Evolutionary conservation across 2,797 vertebrate genomes (phyloP).

Genomic region (Neosilurus hyrtlii): DNA sequence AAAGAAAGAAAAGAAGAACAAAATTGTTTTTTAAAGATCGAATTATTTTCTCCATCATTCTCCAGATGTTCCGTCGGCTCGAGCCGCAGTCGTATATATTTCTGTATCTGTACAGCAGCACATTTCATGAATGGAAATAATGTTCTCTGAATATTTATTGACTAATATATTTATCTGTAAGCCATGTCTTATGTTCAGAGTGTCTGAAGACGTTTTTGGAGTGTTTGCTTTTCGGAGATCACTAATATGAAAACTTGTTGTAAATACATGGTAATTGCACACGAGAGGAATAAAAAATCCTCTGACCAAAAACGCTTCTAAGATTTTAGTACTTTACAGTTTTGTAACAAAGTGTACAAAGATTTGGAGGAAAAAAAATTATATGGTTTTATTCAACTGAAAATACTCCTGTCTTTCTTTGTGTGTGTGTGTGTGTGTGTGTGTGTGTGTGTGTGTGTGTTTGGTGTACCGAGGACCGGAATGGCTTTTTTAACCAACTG

Average conservation of each 20-base stretch:
- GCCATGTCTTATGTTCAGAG: conserved; percentile 98
- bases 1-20: too few relatives aligned
- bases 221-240: conserved; percentile 73
- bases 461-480: too few relatives aligned
- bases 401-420: not conserved
- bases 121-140: conserved; percentile 99
- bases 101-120: conserved; percentile 98
- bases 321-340: conserved; percentile 91
- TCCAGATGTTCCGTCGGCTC: conserved; percentile 85
- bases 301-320: conserved; percentile 97
- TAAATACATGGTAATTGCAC: conserved; percentile 99
- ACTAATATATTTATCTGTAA: conserved; percentile 99
- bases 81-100: conserved; percentile 93
- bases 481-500: too few relatives aligned
- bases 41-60: conserved; percentile 90
- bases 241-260: conserved; percentile 89
- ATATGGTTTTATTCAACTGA: conserved; percentile 95
- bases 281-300: conserved; percentile 93
- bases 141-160: conserved; percentile 99
- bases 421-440: too few relatives aligned
- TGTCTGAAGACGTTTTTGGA: conserved; percentile 77
- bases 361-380: conserved; percentile 83
- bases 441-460: not conserved
- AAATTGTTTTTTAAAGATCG: conserved; percentile 71
- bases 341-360: conserved; percentile 99